A percentile compares a stretch with the other conserved stretches of the same genome.
Evolutionary conservation across 2,113 vertebrate species (phyloP).

Genomic region (Sebastes schlegelii): DNA sequence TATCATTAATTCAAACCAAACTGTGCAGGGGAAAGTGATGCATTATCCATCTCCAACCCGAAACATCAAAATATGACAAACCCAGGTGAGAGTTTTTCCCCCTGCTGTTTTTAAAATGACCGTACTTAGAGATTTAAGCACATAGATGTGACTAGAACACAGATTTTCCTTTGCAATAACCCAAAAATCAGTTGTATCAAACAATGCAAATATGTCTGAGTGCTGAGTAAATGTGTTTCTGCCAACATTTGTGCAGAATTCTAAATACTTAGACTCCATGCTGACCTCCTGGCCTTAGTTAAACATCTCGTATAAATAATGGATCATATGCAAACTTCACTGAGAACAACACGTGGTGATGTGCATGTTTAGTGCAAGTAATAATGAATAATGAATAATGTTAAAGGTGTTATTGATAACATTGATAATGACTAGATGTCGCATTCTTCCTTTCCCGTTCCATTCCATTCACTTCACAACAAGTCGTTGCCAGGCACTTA

Average conservation of each 20-base stretch:
- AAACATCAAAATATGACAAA: constrained; percentile 5
- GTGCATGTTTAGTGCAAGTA: neutral
- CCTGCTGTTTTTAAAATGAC: neutral
- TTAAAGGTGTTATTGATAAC: too few relatives aligned
- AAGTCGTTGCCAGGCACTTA: too few relatives aligned
- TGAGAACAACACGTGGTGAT: neutral
- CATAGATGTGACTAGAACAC: neutral
- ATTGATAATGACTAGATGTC: too few relatives aligned
- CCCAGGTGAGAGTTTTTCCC: neutral
- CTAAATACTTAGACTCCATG: constrained; percentile 16
- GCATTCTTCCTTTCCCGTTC: too few relatives aligned
- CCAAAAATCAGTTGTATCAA: neutral
- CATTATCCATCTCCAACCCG: constrained; percentile 12
- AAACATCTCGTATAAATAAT: constrained; percentile 29
- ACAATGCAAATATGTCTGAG: neutral
- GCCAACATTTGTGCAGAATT: neutral
- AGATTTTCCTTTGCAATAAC: neutral
- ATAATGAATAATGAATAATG: too few relatives aligned
- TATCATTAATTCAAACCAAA: constrained; percentile 40
- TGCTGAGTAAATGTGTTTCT: neutral
- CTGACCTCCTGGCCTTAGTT: constrained; percentile 22
- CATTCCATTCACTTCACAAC: too few relatives aligned
- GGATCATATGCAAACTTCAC: neutral
- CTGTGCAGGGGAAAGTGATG: constrained; percentile 12
- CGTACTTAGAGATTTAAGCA: neutral